phyloP scores from a whole-genome alignment of 2,113 vertebrate genomes.

The Mus musculus region GRCm39 chrX:133634001-133634500 shows the following conservation, averaged over 20 bases:
- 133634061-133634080: background rate
- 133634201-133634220: background rate
- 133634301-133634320: background rate
- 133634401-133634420: background rate
- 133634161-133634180: background rate
- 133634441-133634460: background rate
- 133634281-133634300: background rate
- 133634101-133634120: background rate
- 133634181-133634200: background rate
- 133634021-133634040: background rate
- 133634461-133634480: background rate
- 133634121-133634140: background rate
- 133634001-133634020: background rate
- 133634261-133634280: background rate
- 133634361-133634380: background rate
- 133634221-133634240: background rate
- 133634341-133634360: background rate
- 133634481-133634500: background rate
- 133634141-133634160: background rate
- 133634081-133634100: background rate
- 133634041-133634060: background rate
- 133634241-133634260: background rate
- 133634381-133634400: background rate
- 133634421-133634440: background rate
- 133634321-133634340: background rate